Evolutionary conservation across 1,140 invertebrate species (phyloP).

Genomic region (Trachelipus rathkii): DNA sequence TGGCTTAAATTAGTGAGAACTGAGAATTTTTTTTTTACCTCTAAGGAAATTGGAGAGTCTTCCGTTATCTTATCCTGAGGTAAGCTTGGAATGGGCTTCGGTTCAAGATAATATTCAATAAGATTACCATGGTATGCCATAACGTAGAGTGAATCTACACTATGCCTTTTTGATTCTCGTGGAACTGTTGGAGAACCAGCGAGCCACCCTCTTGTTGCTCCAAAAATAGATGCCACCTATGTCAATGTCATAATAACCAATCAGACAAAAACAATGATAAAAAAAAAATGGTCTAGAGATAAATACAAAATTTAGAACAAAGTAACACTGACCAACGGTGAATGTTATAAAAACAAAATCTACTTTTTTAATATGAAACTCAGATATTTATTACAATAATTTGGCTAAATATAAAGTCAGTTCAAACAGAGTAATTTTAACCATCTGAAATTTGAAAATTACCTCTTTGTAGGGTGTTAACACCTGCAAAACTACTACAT

Average conservation of each 20-base stretch:
- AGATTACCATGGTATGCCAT: constrained; percentile 82
- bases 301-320: too few relatives aligned
- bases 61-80: constrained; percentile 85
- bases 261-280: constrained; percentile 2
- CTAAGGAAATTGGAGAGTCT: constrained; percentile 74
- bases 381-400: too few relatives aligned
- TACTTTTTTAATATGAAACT: too few relatives aligned
- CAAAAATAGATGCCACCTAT: constrained; percentile 69
- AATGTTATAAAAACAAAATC: too few relatives aligned
- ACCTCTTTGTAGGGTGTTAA: too few relatives aligned
- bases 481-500: too few relatives aligned
- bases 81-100: constrained; percentile 66
- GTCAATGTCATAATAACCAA: constrained; percentile 1
- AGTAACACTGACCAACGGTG: too few relatives aligned
- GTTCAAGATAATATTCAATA: constrained; percentile 86
- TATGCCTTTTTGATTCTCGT: constrained; percentile 52
- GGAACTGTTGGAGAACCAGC: constrained; percentile 52
- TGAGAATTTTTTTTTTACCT: constrained; percentile 23
- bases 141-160: constrained; percentile 77
- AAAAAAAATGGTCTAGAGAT: not conserved
- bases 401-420: too few relatives aligned
- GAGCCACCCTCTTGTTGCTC: constrained; percentile 68
- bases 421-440: too few relatives aligned
- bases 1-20: not conserved
- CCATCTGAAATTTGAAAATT: too few relatives aligned